Evolutionary conservation across 1,140 invertebrate species (phyloP).

Genomic region (Neotoxoptera formosana): DNA sequence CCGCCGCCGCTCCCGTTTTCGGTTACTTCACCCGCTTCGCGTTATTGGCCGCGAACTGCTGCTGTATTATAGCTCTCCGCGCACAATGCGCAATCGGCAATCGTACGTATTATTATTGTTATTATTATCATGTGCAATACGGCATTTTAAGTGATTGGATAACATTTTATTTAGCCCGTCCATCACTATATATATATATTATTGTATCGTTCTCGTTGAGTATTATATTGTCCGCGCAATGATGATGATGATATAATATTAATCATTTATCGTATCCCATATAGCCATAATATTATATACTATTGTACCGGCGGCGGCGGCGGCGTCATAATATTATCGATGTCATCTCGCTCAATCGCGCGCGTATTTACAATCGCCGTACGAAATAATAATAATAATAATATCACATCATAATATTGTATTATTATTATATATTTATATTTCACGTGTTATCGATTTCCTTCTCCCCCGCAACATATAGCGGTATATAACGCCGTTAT

Average conservation of each 20-base stretch:
- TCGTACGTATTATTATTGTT: background rate
- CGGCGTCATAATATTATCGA: background rate
- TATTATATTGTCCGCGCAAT: background rate
- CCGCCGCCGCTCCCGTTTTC: background rate
- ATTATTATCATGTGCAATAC: background rate
- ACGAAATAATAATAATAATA: background rate
- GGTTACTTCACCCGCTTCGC: background rate
- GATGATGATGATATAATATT: background rate
- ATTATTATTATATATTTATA: no score
- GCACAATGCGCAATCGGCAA: background rate
- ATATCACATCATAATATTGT: no score
- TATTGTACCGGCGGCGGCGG: no score
- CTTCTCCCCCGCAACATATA: background rate
- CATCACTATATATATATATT: background rate
- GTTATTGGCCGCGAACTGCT: background rate
- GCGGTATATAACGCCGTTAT: constrained; percentile 2
- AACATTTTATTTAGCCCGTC: background rate
- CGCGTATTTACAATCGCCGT: background rate
- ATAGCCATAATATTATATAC: background rate
- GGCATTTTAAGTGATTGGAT: background rate
- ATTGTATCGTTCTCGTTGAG: background rate
- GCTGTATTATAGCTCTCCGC: background rate
- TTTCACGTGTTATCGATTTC: constrained; percentile 28
- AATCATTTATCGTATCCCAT: background rate
- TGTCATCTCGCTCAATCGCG: background rate